These are phyloP conservation scores for Elgonia sp. DNA, from an alignment of 2,888 invertebrate species.

Conservation along the genomic window DNA sequence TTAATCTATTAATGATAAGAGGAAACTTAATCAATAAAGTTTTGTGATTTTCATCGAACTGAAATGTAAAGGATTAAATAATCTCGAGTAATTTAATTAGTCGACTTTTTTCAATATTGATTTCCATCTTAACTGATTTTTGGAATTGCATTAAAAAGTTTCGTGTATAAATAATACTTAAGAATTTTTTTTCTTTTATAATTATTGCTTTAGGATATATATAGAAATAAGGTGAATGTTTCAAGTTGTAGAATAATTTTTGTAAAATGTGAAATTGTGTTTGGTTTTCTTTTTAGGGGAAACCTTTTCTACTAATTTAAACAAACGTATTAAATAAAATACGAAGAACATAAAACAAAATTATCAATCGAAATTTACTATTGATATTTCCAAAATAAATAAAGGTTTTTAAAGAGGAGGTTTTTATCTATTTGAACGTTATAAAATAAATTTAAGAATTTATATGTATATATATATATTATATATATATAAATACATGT, in stretches of 20 bases:
- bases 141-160: too few relatives aligned
- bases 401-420: not conserved
- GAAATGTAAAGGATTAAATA: not conserved
- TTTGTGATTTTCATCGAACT: slow-evolving; percentile 1
- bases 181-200: too few relatives aligned
- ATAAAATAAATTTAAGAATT: too few relatives aligned
- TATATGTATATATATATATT: too few relatives aligned
- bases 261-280: not conserved
- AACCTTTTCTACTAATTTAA: not conserved
- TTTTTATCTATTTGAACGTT: not conserved
- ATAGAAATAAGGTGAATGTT: too few relatives aligned
- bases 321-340: not conserved
- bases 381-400: slow-evolving; percentile 8
- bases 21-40: not conserved
- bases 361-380: not conserved
- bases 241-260: not conserved
- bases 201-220: too few relatives aligned
- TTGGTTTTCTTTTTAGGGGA: not conserved
- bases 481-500: too few relatives aligned
- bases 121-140: too few relatives aligned
- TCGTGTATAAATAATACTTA: too few relatives aligned
- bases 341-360: not conserved
- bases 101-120: too few relatives aligned
- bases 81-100: too few relatives aligned
- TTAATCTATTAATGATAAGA: not conserved